Conservation (phyloP, 2,113 vertebrate genomes). For the Bos javanicus region DNA sequence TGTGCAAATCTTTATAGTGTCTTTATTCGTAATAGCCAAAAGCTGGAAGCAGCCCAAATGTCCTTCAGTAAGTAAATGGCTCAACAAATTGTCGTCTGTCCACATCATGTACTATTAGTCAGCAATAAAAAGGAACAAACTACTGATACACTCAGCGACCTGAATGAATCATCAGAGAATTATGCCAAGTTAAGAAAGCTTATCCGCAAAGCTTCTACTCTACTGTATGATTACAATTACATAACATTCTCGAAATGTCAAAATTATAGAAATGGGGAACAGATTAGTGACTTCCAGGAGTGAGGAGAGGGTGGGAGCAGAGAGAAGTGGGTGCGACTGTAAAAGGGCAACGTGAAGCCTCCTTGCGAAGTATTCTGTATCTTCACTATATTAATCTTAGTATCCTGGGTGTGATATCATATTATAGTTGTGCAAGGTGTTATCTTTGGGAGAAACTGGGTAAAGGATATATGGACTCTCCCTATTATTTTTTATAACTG, state of each 20-base stretch:
- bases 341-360: not conserved
- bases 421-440: not conserved
- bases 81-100: not conserved
- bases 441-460: not conserved
- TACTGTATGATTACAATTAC: not conserved
- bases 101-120: no score
- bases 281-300: not conserved
- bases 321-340: not conserved
- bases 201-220: not conserved
- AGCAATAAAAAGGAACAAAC: not conserved
- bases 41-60: not conserved
- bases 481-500: not conserved
- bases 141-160: not conserved
- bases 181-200: not conserved
- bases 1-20: not conserved
- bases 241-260: constrained; percentile 20
- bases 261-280: not conserved
- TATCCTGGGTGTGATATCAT: not conserved
- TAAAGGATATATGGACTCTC: not conserved
- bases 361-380: not conserved
- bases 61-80: not conserved
- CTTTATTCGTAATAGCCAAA: not conserved
- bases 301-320: not conserved
- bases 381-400: not conserved
- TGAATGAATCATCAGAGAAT: not conserved